Base-by-base conservation (phyloP, 2,888 invertebrate species). In the Syrista parreyssii region DNA sequence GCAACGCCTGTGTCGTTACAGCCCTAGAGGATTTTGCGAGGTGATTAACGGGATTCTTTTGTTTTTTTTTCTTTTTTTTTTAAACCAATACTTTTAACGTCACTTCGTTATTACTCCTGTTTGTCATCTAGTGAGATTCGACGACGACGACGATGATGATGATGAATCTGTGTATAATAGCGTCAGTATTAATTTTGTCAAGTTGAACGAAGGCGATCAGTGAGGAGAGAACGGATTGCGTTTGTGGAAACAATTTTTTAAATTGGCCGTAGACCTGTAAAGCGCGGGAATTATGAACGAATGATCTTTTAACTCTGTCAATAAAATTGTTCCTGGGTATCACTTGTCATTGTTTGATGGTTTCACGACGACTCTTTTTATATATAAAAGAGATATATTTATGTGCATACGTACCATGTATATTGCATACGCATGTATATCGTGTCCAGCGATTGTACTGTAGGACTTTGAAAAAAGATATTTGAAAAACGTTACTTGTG, bases 141-240 rank as follows among this genome's bases (percentile, higher is more conserved):
- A 76, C 69, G 72, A 15, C 4, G 36, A 36, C 69, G 35, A 77
- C 72, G 15, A 33, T 11, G 11, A 36, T n/a, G 68, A 81, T 33
- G 73, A 80, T 81, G 78, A 76, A 86, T 82, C 80, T 85, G 84
- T 85, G 85, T 85, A 86, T 86, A 83, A 85, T 83, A 82, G 86
- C 81, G 81, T 83, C 86, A 88, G 87, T 88, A 88, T 88, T 87
- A 88, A 85, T 86, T 86, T 83, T 82, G 79, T 71, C 55, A 55
- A 55, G 55, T 55, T 55, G 6, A 55, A 55, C 2, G 55, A 55
- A 23, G 55, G 23, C 9, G 9, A 55, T 55, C 1, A n/a, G 15
- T 2, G 40, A 40, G 23, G 15, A 55, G 1, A 6, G 23, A 55
- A 55, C 23, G 23, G 55, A 55, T 55, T 55, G 55, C 55, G 55